Percentiles rank a stretch among this genome's conserved stretches.
phyloP scores from a whole-genome alignment of 1,140 invertebrate genomes.

The Drosophila malerkotliana region DNA sequence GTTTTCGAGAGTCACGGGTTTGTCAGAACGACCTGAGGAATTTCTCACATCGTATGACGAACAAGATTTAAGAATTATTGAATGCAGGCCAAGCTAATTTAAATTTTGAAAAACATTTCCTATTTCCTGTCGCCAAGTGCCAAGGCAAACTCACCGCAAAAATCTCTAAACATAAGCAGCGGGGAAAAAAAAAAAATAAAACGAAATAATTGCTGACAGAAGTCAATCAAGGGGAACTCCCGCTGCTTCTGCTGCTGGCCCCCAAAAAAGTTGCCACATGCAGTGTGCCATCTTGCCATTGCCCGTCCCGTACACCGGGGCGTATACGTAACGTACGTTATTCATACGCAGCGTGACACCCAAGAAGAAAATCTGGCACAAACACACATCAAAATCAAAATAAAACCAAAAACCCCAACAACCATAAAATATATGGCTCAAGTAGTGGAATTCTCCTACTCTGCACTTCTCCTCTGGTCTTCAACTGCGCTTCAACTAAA shows the following conservation, averaged over 20 bases:
- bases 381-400: conserved; percentile 16
- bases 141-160: conserved; percentile 36
- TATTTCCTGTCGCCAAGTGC: conserved; percentile 69
- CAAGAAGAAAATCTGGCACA: conserved; percentile 32
- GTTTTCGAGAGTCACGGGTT: conserved; percentile 44
- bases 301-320: conserved; percentile 6
- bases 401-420: conserved; percentile 20
- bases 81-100: conserved; percentile 63
- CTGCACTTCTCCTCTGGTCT: conserved; percentile 31
- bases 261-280: conserved; percentile 45
- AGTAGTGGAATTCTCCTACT: conserved; percentile 2
- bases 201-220: conserved; percentile 54
- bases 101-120: conserved; percentile 79
- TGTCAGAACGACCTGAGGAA: conserved; percentile 23
- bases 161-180: background rate
- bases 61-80: conserved; percentile 10
- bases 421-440: conserved; percentile 40
- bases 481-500: conserved; percentile 40
- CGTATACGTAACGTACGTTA: conserved; percentile 74
- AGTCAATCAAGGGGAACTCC: conserved; percentile 58
- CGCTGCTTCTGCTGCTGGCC: background rate
- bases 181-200: conserved; percentile 16
- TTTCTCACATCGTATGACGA: conserved; percentile 34
- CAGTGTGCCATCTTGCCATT: conserved; percentile 25
- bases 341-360: conserved; percentile 78